These are phyloP conservation scores for Gymnocheta viridis DNA, from an alignment of 2,888 invertebrate species.

Conservation along the genomic window DNA sequence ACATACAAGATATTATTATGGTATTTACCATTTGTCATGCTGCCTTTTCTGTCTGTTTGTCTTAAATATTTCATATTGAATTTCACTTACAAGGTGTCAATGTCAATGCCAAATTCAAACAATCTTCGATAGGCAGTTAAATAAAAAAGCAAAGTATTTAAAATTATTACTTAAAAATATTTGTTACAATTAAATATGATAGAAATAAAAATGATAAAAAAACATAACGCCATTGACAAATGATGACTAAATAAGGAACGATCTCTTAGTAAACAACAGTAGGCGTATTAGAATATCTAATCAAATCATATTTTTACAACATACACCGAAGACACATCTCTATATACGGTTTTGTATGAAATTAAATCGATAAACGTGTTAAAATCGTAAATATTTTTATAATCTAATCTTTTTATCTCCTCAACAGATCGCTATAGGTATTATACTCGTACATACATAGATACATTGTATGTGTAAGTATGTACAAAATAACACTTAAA, in stretches of 20 bases:
- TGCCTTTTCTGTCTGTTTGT: no score
- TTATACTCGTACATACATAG: no score
- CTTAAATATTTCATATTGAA: not conserved
- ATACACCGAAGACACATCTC: not conserved
- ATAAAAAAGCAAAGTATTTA: not conserved
- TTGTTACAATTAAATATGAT: not conserved
- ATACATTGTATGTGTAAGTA: no score
- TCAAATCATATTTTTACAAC: conserved; percentile 1
- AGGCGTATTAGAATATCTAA: conserved; percentile 22
- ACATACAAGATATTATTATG: no score
- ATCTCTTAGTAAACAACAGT: conserved; percentile 5
- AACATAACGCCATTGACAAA: conserved; percentile 7
- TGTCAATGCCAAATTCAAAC: not conserved
- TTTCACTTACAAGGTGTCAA: conserved; percentile 2
- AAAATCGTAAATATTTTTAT: not conserved
- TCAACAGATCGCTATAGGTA: not conserved
- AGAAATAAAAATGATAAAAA: not conserved
- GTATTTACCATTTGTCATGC: not conserved
- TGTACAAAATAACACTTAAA: not conserved
- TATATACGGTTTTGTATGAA: conserved; percentile 3
- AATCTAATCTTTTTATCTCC: not conserved
- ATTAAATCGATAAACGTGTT: conserved; percentile 2
- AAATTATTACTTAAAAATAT: not conserved
- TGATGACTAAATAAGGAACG: conserved; percentile 18
- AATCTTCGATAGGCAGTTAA: not conserved